These are phyloP conservation scores for Leucoraja ocellata DNA, from an alignment of 2,797 vertebrate genomes.

Conservation along the genomic window DNA sequence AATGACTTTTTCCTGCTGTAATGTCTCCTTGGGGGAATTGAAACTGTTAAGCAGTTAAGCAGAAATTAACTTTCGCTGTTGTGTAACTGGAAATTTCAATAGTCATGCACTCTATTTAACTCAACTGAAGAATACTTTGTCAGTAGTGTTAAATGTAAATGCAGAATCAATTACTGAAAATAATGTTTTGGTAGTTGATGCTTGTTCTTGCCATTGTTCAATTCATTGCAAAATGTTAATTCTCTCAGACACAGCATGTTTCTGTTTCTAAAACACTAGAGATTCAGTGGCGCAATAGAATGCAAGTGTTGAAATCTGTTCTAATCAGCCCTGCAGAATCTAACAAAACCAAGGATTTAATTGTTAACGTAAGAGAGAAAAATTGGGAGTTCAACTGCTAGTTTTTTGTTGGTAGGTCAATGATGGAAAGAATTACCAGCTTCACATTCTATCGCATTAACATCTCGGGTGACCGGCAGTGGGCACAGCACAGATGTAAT, in stretches of 20 bases:
- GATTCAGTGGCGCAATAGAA: background rate
- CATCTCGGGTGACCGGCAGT: no score
- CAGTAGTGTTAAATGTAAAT: no score
- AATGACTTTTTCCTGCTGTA: no score
- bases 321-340: no score
- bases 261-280: no score
- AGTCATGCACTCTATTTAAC: no score
- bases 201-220: background rate
- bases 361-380: no score
- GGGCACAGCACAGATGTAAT: no score
- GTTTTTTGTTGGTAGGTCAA: no score
- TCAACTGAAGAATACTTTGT: background rate
- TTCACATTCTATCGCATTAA: no score
- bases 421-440: no score
- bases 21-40: background rate
- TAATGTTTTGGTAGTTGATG: background rate
- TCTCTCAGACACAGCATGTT: background rate
- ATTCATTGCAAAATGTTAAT: background rate
- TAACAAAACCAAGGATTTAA: background rate
- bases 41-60: background rate
- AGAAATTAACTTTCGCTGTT: background rate
- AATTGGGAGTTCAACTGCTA: no score
- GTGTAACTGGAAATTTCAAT: background rate
- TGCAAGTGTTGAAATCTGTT: background rate
- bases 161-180: background rate